A percentile compares a stretch with the other conserved stretches of the same genome.
Conservation (phyloP, 2,797 vertebrate species). For the Anniella stebbinsi region DNA sequence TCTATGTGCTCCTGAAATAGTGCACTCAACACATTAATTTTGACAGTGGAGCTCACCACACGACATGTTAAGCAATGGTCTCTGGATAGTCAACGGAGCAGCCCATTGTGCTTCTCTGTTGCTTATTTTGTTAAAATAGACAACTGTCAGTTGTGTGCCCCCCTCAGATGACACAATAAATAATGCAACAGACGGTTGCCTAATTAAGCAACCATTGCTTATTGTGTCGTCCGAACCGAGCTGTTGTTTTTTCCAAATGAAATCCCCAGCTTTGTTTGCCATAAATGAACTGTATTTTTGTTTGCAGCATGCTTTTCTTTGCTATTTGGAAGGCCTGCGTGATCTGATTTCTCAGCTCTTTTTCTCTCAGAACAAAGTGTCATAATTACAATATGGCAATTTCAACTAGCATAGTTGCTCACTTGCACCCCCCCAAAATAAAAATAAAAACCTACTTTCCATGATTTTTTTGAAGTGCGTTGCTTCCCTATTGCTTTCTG, state of each 20-base stretch:
- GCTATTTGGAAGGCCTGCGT: not conserved
- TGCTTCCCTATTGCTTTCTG: not conserved
- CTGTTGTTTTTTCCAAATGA: not conserved
- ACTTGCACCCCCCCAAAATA: not conserved
- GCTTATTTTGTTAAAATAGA: too few species aligned
- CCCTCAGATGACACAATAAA: too few species aligned
- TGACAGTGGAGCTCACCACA: too few species aligned
- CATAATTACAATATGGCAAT: conserved; percentile 3
- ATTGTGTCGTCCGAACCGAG: too few species aligned
- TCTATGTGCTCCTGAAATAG: too few species aligned
- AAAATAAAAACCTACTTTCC: not conserved
- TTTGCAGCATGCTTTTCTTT: not conserved
- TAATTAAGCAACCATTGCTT: too few species aligned
- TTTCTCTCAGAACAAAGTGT: not conserved
- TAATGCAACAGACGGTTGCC: too few species aligned
- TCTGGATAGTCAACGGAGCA: too few species aligned
- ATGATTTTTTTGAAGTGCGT: not conserved
- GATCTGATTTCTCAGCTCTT: not conserved
- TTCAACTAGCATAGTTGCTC: not conserved
- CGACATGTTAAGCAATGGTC: too few species aligned
- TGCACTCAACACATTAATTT: too few species aligned
- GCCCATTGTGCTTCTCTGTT: too few species aligned
- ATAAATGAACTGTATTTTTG: not conserved
- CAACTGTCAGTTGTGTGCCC: too few species aligned
- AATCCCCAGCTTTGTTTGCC: not conserved